Percentiles rank a stretch among this genome's conserved stretches.
These are phyloP conservation scores for Euplagia quadripunctaria DNA, from an alignment of 2,888 invertebrate species.

Conservation along the genomic window DNA sequence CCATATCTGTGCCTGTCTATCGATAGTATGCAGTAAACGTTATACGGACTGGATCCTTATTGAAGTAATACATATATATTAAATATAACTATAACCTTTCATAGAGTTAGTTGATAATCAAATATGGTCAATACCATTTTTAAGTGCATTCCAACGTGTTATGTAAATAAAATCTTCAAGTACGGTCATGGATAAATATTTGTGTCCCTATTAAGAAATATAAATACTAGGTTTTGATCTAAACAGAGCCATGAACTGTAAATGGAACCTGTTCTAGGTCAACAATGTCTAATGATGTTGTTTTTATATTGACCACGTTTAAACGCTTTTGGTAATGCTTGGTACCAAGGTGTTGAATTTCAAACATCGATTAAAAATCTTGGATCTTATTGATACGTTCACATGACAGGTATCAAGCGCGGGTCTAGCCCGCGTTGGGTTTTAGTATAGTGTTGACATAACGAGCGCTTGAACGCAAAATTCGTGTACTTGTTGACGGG, in stretches of 20 bases:
- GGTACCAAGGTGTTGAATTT: background rate
- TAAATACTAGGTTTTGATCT: conserved; percentile 5
- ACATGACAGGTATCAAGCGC: too few species aligned
- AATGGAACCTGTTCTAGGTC: conserved; percentile 28
- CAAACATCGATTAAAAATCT: background rate
- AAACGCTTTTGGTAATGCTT: background rate
- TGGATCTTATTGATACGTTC: background rate
- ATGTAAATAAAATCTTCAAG: conserved; percentile 33
- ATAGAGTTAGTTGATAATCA: background rate
- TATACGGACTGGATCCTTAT: too few species aligned
- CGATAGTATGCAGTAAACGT: too few species aligned
- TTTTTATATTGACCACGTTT: conserved; percentile 25
- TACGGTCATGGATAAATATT: conserved; percentile 37
- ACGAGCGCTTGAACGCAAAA: too few species aligned
- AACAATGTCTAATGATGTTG: conserved; percentile 14
- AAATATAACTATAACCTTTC: conserved; percentile 11
- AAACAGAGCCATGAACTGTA: conserved; percentile 24
- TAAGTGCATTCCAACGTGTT: conserved; percentile 7
- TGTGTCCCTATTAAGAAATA: conserved; percentile 20
- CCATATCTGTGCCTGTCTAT: too few species aligned
- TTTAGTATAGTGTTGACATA: too few species aligned
- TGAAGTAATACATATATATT: too few species aligned
- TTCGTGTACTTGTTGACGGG: too few species aligned
- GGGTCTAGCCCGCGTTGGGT: too few species aligned
- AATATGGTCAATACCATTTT: conserved; percentile 31